Evolutionary conservation across 1,140 invertebrate genomes (phyloP), one percentile per base, ranked within the genome.

Genomic region (Delia radicum): DNA sequence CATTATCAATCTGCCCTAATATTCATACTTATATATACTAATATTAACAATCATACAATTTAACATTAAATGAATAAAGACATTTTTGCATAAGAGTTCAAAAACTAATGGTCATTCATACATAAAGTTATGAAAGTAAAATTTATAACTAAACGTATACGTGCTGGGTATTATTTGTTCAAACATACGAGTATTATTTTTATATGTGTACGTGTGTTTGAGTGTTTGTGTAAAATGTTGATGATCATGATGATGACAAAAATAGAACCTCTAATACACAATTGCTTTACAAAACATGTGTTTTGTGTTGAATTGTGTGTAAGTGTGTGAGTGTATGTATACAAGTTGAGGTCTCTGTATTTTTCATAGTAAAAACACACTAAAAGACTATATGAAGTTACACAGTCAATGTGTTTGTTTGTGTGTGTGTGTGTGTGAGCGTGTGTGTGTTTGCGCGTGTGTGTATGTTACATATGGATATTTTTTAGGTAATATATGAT

Each of bases 401-500:
- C 4, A 33, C 37, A 42, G 1, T 1, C 37, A 42, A n/a, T 42
- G n/a, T 42, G 37, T 42, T 10, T 42, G 12, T 42, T 42, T 42
- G 0, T 42, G 8, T 15, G 7, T 12, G 7, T 7, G 33, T 33
- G 7, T 33, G 33, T 33, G 33, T 33, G 13, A n/a, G n/a, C n/a
- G n/a, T n/a, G n/a, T 10, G 4, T 33, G 13, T 33, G 33, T 33
- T 42, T 42, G 37, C 3, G 12, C 12, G 18, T 29, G 62, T 65
- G 62, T 29, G 26, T 29, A 65, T 29, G 27, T 27, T 65, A 27
- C 28, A 65, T 65, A 65, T 65, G 62, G 28, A 65, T 65, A 65
- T 65, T 65, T 65, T 65, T 29, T 67, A 69, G 65, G 65, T 69
- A 69, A 69, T 69, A 69, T 69, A 69, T 69, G 65, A 69, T 69